phyloP scores from a whole-genome alignment of 2,113 vertebrate genomes.

The Equus quagga region DNA sequence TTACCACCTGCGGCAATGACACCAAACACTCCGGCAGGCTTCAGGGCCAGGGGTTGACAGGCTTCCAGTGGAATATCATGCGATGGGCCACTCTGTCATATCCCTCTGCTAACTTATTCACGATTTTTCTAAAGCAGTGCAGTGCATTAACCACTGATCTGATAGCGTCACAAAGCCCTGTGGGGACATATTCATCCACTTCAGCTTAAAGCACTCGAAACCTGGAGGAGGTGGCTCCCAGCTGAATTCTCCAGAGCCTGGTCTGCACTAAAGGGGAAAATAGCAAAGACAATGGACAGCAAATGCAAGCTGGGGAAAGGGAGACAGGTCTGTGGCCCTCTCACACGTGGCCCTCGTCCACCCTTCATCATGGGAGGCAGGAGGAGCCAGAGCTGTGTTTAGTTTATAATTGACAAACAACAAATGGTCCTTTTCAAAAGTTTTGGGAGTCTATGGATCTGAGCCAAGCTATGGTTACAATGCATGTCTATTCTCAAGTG shows the following conservation, averaged over 20 bases:
- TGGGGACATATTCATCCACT: neutral
- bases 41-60: neutral
- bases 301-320: neutral
- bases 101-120: neutral
- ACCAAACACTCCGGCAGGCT: neutral
- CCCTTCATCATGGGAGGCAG: neutral
- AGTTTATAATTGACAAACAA: conserved; percentile 43
- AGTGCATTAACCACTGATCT: neutral
- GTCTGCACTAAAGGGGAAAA: neutral
- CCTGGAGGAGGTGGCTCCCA: neutral
- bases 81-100: neutral
- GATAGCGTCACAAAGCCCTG: neutral
- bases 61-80: neutral
- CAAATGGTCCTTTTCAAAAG: conserved; percentile 63
- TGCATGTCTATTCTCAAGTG: conserved; percentile 42
- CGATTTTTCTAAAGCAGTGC: neutral
- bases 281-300: neutral
- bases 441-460: neutral
- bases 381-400: neutral
- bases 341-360: neutral
- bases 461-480: conserved; percentile 53
- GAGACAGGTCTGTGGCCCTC: neutral
- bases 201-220: neutral
- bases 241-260: neutral
- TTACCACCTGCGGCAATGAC: fast-evolving